These are phyloP conservation scores for Venustoraphidia nigricollis DNA, from an alignment of 2,888 invertebrate genomes.

Conservation along the genomic window DNA sequence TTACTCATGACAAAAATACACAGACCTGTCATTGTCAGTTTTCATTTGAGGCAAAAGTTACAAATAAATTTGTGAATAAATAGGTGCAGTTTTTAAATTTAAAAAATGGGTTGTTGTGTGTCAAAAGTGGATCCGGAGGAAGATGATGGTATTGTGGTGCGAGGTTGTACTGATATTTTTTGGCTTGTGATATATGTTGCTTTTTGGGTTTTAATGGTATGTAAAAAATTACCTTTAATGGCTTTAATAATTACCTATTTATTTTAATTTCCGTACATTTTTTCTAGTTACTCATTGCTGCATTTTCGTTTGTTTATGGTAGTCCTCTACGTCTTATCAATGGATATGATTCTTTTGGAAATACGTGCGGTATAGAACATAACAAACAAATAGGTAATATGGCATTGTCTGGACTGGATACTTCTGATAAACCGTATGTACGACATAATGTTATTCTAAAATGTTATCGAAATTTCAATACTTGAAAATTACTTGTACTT, in stretches of 20 bases:
- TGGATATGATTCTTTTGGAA: conserved; percentile 89
- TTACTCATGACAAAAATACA: too few relatives aligned
- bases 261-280: conserved; percentile 9
- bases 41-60: too few relatives aligned
- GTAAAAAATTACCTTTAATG: conserved; percentile 13
- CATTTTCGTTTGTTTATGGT: conserved; percentile 77
- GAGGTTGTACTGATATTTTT: conserved; percentile 70
- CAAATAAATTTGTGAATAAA: not conserved
- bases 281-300: conserved; percentile 62
- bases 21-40: too few relatives aligned
- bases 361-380: conserved; percentile 73
- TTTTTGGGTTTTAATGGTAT: conserved; percentile 77
- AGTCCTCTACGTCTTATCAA: conserved; percentile 74
- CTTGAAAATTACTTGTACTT: not conserved
- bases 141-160: conserved; percentile 34
- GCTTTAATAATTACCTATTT: not conserved
- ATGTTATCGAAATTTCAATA: conserved; percentile 2
- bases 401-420: conserved; percentile 66
- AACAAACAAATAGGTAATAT: conserved; percentile 62
- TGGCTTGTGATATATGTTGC: conserved; percentile 65
- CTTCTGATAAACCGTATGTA: conserved; percentile 50
- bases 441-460: conserved; percentile 2
- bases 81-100: not conserved
- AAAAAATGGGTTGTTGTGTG: conserved; percentile 48
- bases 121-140: conserved; percentile 39